phyloP scores from a whole-genome alignment of 1,140 invertebrate genomes.

The Manduca sexta region DNA sequence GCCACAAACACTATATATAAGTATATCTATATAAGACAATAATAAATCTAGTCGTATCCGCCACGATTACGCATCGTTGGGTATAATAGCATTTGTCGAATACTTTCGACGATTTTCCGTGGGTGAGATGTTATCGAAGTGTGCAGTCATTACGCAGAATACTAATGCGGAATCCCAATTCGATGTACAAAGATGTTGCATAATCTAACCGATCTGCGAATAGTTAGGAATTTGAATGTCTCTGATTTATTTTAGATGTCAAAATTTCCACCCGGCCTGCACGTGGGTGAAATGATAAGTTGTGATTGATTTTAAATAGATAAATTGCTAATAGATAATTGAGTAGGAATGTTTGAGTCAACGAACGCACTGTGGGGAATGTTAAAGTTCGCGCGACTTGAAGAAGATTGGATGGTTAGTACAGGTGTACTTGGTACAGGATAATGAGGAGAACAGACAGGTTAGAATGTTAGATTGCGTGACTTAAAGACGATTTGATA shows the following conservation, averaged over 20 bases:
- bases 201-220: slow-evolving; percentile 19
- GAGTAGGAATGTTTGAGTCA: no score
- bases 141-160: slow-evolving; percentile 23
- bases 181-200: slow-evolving; percentile 19
- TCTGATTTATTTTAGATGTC: slow-evolving; percentile 1
- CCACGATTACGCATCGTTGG: slow-evolving; percentile 18
- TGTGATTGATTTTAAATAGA: background rate
- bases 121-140: slow-evolving; percentile 48
- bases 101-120: slow-evolving; percentile 45
- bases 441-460: no score
- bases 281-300: background rate
- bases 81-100: slow-evolving; percentile 13
- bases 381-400: no score
- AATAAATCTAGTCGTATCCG: slow-evolving; percentile 3
- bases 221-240: slow-evolving; percentile 13
- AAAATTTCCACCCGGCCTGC: no score
- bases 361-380: no score
- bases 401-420: no score
- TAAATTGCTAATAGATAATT: no score
- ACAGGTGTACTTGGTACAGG: no score
- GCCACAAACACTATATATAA: no score
- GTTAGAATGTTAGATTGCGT: no score
- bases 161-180: slow-evolving; percentile 41
- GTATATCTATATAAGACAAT: no score
- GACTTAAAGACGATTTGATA: no score